Base-by-base conservation (phyloP, 2,797 vertebrate genomes). In the Fundulus diaphanus region DNA sequence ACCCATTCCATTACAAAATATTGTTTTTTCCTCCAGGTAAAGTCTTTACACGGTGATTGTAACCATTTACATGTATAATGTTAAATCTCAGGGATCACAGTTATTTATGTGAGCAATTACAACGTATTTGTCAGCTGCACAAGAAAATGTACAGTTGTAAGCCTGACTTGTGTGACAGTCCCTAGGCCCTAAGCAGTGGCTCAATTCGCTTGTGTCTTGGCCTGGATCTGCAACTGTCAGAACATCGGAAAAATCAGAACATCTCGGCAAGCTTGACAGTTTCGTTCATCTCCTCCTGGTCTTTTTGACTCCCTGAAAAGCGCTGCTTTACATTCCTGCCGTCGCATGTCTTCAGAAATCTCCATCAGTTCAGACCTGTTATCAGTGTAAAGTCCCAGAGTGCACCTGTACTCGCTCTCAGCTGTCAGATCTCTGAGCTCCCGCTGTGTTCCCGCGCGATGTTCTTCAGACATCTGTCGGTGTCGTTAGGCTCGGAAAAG, bases 371-470 rank as follows among this genome's bases (percentile, higher is more conserved):
- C 49, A 76, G 71, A 72, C 5, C 54, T 81, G 67, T 74, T 79
- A 75, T 78, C 70, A 76, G 9, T 49, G 72, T 77, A 72, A 73
- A 51, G 57, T 76, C 77, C 72, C 79, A 77, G 56, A 57, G 59
- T 79, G 72, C 73, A 42, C 78, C 73, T 77, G 35, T 59, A 18
- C 69, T 78, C 54, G 67, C 73, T 76, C 70, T 67, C 78, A 73
- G 78, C 72, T 68, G 83, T 75, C 79, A 81, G 79, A 80, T 82
- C 48, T 84, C 68, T 71, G 65, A 22, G 56, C 82, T 82, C 76
- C 79, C 40, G 63, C 80, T 66, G 76, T 63, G 76, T 80, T 80
- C 69, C 40, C 77, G 68, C n/a, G 68, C 65, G 13, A 35, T 80
- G 63, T 86, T 80, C 83, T 69, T 73, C 75, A 82, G 84, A 83